These are phyloP conservation scores for Echiichthys vipera DNA, from an alignment of 2,797 vertebrate genomes.

Conservation along the genomic window DNA sequence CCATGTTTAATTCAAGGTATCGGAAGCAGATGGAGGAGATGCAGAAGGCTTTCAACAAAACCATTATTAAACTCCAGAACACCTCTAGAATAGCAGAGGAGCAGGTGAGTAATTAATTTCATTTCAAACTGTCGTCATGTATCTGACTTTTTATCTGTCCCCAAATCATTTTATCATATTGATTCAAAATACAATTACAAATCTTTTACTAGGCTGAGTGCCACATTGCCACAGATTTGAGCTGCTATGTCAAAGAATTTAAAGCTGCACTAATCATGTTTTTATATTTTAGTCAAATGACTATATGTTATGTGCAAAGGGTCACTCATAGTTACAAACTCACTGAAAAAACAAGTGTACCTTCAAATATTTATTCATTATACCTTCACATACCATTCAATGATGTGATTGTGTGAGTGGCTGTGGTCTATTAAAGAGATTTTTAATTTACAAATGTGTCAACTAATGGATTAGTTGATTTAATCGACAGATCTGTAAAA, in stretches of 20 bases:
- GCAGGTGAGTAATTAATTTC: constrained; percentile 88
- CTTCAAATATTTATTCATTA: not conserved
- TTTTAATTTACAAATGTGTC: too few species aligned
- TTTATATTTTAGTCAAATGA: not conserved
- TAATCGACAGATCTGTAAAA: too few species aligned
- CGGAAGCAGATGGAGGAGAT: constrained; percentile 99
- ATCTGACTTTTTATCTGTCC: not conserved
- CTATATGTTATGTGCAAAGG: not conserved
- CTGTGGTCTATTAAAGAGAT: too few species aligned
- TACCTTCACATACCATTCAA: not conserved
- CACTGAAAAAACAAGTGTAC: not conserved
- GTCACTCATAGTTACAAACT: not conserved
- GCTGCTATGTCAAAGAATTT: not conserved
- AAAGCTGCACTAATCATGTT: not conserved
- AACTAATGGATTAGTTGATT: too few species aligned
- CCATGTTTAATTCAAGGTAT: constrained; percentile 84
- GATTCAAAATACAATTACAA: not conserved
- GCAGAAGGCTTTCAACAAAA: constrained; percentile 99
- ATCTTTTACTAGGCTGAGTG: not conserved
- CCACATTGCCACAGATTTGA: not conserved
- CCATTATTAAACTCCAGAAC: constrained; percentile 97
- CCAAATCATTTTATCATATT: not conserved
- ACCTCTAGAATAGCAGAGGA: constrained; percentile 95
- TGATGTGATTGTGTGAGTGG: not conserved
- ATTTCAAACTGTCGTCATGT: too few species aligned